phyloP scores from a whole-genome alignment of 2,113 vertebrate species.

The Abramis brama region DNA sequence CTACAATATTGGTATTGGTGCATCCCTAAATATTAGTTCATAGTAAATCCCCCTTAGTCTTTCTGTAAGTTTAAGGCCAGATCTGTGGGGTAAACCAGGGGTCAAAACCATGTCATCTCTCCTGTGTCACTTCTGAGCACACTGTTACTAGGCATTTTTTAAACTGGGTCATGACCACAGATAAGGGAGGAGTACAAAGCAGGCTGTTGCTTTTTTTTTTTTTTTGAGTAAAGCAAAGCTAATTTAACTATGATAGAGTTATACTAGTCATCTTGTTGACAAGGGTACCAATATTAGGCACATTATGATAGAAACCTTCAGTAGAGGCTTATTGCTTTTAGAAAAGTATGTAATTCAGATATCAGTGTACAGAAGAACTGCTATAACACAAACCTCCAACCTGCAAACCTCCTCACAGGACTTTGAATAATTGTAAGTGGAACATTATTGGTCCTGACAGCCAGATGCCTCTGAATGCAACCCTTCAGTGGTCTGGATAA shows the following conservation, averaged over 20 bases:
- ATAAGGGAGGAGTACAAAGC: neutral
- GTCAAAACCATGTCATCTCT: neutral
- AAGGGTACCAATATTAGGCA: neutral
- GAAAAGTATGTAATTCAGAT: neutral
- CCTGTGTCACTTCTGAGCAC: neutral
- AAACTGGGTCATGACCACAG: conserved; percentile 6
- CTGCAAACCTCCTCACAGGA: conserved; percentile 7
- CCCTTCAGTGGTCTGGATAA: conserved; percentile 36
- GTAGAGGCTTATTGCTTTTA: neutral
- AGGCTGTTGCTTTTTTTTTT: conserved; percentile 13
- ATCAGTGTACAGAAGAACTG: neutral
- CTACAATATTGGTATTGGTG: no score
- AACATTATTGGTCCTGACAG: conserved; percentile 4
- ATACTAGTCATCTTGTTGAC: neutral
- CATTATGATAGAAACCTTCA: conserved; percentile 6
- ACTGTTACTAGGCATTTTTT: neutral
- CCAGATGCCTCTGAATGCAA: neutral
- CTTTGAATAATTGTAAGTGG: neutral
- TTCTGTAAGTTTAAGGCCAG: neutral
- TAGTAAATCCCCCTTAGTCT: neutral
- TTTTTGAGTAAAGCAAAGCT: neutral
- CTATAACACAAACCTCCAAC: neutral
- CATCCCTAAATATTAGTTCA: neutral
- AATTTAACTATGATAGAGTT: neutral
- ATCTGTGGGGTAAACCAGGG: neutral